A percentile compares a stretch with the other conserved stretches of the same genome.
Conservation (phyloP, 2,113 vertebrate species). For the Anolis sagrei region DNA sequence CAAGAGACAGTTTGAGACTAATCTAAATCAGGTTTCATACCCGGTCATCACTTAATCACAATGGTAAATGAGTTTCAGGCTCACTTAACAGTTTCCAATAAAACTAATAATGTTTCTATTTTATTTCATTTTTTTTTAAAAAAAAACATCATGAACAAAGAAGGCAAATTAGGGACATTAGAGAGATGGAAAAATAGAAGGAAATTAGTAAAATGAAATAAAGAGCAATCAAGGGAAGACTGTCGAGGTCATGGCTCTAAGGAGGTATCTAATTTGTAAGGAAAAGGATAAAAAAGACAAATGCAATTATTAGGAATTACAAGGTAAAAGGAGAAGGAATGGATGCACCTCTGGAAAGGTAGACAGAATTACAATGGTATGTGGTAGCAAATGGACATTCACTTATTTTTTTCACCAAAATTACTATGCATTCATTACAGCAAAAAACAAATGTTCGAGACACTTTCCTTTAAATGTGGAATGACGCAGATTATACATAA, state of each 20-base stretch:
- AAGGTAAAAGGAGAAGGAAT: constrained; percentile 86
- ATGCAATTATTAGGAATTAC: constrained; percentile 71
- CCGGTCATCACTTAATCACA: constrained; percentile 64
- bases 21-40: constrained; percentile 62
- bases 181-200: constrained; percentile 59
- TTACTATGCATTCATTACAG: constrained; percentile 52
- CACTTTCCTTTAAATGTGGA: no score
- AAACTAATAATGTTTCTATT: constrained; percentile 66
- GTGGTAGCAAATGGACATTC: constrained; percentile 52
- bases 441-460: constrained; percentile 33
- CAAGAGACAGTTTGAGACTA: constrained; percentile 45
- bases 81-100: constrained; percentile 62
- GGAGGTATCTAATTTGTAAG: constrained; percentile 65
- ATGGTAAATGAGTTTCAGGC: constrained; percentile 82
- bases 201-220: constrained; percentile 75
- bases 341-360: constrained; percentile 78
- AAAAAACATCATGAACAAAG: constrained; percentile 56
- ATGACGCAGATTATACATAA: constrained; percentile 29
- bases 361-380: constrained; percentile 44
- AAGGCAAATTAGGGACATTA: constrained; percentile 57
- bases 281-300: constrained; percentile 71
- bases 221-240: constrained; percentile 62
- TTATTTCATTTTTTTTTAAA: constrained; percentile 49
- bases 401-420: constrained; percentile 57
- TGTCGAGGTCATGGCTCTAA: constrained; percentile 62